phyloP scores from a whole-genome alignment of 2,113 vertebrate genomes.

The Tonatia bakeri region DNA sequence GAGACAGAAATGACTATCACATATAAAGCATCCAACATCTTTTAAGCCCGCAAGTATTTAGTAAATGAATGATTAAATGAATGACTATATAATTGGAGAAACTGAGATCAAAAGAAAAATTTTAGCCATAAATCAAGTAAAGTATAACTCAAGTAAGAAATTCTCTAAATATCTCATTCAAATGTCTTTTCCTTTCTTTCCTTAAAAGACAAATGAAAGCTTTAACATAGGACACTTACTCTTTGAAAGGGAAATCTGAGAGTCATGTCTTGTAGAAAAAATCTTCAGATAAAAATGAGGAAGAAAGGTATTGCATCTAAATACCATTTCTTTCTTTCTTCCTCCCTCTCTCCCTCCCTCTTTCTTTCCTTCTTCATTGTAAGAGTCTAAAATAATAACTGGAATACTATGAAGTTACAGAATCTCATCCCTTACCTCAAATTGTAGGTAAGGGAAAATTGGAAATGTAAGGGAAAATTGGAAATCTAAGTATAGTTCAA shows the following conservation, averaged over 20 bases:
- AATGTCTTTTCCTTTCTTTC: constrained; percentile 17
- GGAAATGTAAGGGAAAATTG: not conserved
- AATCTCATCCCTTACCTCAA: too few species aligned
- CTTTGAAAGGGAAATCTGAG: not conserved
- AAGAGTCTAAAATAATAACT: constrained; percentile 6
- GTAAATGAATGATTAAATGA: not conserved
- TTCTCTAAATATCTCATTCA: not conserved
- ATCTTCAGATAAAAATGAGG: not conserved
- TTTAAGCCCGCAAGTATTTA: not conserved
- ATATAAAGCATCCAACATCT: not conserved
- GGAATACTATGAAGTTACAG: not conserved
- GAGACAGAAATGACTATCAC: not conserved
- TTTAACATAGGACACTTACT: not conserved
- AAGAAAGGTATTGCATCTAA: not conserved
- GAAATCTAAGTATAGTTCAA: not conserved
- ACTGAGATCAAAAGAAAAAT: not conserved
- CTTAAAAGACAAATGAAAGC: not conserved
- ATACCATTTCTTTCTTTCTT: not conserved
- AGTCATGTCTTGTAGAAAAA: not conserved
- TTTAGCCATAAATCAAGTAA: not conserved
- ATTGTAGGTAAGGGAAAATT: not conserved
- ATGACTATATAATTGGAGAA: not conserved
- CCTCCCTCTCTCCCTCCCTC: not conserved
- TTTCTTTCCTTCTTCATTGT: not conserved
- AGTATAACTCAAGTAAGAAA: not conserved